phyloP scores from a whole-genome alignment of 2,888 invertebrate species.

The Teleiodes luculella region DNA sequence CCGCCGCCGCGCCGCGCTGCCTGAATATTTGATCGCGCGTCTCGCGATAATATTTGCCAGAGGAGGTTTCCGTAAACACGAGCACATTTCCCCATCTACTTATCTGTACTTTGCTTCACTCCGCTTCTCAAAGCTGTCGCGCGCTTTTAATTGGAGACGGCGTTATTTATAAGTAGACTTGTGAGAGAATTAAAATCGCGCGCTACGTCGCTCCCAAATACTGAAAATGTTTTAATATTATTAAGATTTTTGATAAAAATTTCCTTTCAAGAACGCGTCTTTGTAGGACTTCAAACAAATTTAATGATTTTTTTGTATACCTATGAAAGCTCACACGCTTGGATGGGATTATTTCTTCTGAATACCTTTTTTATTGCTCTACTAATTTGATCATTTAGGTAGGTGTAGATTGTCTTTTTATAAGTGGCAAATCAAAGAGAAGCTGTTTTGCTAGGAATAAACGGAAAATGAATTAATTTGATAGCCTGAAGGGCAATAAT shows the following conservation, averaged over 20 bases:
- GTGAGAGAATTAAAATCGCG: constrained; percentile 74
- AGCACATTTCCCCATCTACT: constrained; percentile 67
- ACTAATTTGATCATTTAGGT: constrained; percentile 8
- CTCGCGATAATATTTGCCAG: constrained; percentile 77
- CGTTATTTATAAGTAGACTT: constrained; percentile 72
- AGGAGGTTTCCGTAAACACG: constrained; percentile 76
- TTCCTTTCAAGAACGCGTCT: constrained; percentile 60
- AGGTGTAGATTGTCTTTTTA: constrained; percentile 4
- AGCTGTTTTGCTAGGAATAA: constrained; percentile 6
- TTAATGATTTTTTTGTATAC: constrained; percentile 46
- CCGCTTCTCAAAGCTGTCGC: constrained; percentile 70
- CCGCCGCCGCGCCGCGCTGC: constrained; percentile 56
- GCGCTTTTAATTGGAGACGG: constrained; percentile 71
- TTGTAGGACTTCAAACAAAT: constrained; percentile 65
- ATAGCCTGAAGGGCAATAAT: constrained; percentile 64
- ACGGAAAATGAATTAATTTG: constrained; percentile 50
- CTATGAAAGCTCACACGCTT: constrained; percentile 42
- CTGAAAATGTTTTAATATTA: constrained; percentile 61
- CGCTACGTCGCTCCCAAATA: constrained; percentile 65
- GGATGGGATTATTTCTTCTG: constrained; percentile 36
- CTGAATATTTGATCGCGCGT: constrained; percentile 77
- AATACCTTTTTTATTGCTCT: constrained; percentile 16
- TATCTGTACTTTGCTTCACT: constrained; percentile 66
- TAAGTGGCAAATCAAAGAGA: constrained; percentile 1
- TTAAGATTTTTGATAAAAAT: constrained; percentile 64